These are phyloP conservation scores for Tympanuchus pallidicinctus DNA, from an alignment of 2,113 vertebrate genomes.

Conservation along the genomic window DNA sequence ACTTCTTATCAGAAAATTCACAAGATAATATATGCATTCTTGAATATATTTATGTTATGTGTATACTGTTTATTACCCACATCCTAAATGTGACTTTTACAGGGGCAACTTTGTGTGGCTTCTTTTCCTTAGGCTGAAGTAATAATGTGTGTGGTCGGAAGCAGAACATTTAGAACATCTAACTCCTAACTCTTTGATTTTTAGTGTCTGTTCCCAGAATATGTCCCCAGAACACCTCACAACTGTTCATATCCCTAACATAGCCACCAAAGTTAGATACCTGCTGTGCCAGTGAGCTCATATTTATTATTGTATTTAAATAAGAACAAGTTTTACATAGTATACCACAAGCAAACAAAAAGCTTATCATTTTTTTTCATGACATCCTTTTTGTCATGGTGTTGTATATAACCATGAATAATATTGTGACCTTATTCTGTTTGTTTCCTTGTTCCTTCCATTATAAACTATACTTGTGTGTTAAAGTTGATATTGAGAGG, in stretches of 20 bases:
- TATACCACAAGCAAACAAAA: rapidly evolving
- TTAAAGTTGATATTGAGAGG: background rate
- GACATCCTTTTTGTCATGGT: background rate
- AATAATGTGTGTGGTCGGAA: background rate
- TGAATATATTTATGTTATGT: rapidly evolving
- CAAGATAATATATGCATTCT: background rate
- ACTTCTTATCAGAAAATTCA: background rate
- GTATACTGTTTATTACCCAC: background rate
- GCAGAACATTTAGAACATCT: background rate
- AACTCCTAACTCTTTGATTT: background rate
- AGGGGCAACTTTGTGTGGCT: background rate
- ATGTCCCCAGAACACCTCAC: background rate
- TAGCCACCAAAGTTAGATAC: background rate
- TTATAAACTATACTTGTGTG: background rate
- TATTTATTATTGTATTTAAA: background rate
- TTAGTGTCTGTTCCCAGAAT: background rate
- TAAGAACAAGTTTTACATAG: background rate
- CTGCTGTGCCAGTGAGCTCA: background rate
- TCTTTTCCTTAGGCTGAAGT: background rate
- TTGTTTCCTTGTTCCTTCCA: background rate
- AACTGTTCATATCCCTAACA: background rate
- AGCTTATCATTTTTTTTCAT: rapidly evolving
- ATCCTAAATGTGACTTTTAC: background rate
- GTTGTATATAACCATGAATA: background rate
- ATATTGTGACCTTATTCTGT: background rate